A percentile compares a stretch with the other conserved stretches of the same genome.
Evolutionary conservation across 2,797 vertebrate genomes (phyloP).

Genomic region (Alcedo quadribrachys): DNA sequence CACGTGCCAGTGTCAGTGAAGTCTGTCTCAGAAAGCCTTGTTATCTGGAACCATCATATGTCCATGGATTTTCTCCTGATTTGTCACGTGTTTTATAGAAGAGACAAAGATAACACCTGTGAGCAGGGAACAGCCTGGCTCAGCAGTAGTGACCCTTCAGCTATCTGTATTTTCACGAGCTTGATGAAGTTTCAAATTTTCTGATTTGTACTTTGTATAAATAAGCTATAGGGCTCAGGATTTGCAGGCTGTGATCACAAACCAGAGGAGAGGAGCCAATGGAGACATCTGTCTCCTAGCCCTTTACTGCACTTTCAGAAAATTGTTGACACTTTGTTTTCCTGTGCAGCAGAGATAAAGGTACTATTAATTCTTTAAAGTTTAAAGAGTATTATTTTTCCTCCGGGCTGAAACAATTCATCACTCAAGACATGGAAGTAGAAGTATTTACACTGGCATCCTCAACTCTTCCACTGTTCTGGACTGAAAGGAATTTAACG

Average conservation of each 20-base stretch:
- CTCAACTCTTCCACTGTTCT: background rate
- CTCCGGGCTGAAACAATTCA: background rate
- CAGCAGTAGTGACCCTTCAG: background rate
- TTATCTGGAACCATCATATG: background rate
- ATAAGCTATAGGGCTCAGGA: background rate
- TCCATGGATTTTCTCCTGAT: background rate
- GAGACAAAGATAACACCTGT: background rate
- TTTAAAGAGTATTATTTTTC: background rate
- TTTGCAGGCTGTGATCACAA: background rate
- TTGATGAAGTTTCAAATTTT: background rate
- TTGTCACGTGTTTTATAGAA: background rate
- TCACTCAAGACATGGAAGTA: background rate
- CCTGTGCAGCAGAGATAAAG: background rate
- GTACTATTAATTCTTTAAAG: background rate
- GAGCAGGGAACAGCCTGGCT: background rate
- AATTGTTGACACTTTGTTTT: background rate
- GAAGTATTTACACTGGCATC: background rate
- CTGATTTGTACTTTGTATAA: background rate
- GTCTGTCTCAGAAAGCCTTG: background rate
- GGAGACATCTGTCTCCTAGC: background rate
- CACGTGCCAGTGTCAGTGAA: background rate
- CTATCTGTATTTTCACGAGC: background rate
- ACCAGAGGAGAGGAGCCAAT: background rate
- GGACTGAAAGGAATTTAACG: background rate
- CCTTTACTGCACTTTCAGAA: background rate